These are phyloP conservation scores for Meda fulgida DNA, from an alignment of 2,797 vertebrate genomes.

Conservation along the genomic window DNA sequence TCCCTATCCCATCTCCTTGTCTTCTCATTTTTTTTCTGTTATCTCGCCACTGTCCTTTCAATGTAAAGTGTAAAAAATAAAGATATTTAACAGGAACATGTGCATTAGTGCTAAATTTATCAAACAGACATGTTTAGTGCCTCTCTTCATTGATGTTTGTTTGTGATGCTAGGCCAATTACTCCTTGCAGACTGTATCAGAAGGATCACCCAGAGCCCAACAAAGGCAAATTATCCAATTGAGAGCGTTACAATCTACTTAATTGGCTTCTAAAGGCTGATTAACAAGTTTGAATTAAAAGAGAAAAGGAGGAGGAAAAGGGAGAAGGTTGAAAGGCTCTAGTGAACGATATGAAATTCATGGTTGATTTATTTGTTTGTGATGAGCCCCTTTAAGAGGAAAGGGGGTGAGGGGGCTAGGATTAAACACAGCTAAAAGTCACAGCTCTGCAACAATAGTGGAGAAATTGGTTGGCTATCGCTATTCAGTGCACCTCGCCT, in stretches of 20 bases:
- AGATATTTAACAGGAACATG: not conserved
- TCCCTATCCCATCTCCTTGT: not conserved
- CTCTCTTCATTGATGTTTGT: slow-evolving; percentile 50
- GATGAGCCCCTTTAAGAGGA: slow-evolving; percentile 61
- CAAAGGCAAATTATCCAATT: slow-evolving; percentile 64
- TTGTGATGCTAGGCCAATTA: slow-evolving; percentile 52
- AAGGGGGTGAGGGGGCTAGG: slow-evolving; percentile 56
- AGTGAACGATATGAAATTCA: slow-evolving; percentile 68
- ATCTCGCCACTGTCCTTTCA: not conserved
- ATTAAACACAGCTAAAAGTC: slow-evolving; percentile 69
- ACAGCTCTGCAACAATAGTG: slow-evolving; percentile 51
- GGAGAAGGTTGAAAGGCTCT: slow-evolving; percentile 56
- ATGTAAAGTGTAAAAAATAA: not conserved
- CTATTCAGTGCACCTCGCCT: slow-evolving; percentile 59
- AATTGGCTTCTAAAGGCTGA: slow-evolving; percentile 69
- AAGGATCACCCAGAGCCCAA: slow-evolving; percentile 59
- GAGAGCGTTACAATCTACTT: slow-evolving; percentile 70
- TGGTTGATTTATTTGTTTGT: slow-evolving; percentile 69
- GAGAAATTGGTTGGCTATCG: slow-evolving; percentile 60
- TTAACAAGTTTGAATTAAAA: slow-evolving; percentile 65
- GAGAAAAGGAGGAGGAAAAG: slow-evolving; percentile 59
- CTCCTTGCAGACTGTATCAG: slow-evolving; percentile 62
- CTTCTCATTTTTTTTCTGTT: not conserved
- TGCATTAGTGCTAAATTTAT: not conserved
- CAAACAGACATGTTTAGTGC: slow-evolving; percentile 14